Evolutionary conservation across 2,888 invertebrate genomes (phyloP), one percentile per base, ranked within the genome.

Genomic region (Eupithecia inturbata): DNA sequence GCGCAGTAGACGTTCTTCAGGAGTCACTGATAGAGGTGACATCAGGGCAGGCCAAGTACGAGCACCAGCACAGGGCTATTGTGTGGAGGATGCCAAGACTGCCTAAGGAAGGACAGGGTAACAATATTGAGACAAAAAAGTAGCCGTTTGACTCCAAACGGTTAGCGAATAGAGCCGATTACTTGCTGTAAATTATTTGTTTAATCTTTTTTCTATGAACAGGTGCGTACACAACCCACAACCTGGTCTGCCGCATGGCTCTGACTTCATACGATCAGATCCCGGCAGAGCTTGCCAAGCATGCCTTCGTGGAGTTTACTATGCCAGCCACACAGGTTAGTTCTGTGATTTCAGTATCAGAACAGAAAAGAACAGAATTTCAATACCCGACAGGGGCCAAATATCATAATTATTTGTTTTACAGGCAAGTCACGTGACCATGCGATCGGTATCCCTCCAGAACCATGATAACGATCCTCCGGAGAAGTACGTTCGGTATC

Each of bases 81-180:
- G 99, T 99, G 41, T 99, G 99, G 99, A 96, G 99, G 82, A 99
- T 99, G 95, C 97, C 99, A 12, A 95, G 99, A 70, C 95, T 99
- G 84, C 99, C 99, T 72, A 99, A 99, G 92, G 99, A 99, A 93
- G 99, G 99, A 80, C 99, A 99, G 96, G 99, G 99, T 98, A 45
- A n/a, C n/a, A n/a, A n/a, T n/a, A n/a, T n/a, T n/a, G n/a, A n/a
- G n/a, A n/a, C n/a, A n/a, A n/a, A n/a, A n/a, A n/a, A n/a, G n/a
- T n/a, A n/a, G n/a, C n/a, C n/a, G n/a, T n/a, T n/a, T n/a, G n/a
- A n/a, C n/a, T n/a, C n/a, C n/a, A n/a, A n/a, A n/a, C n/a, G n/a
- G n/a, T n/a, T n/a, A n/a, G n/a, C n/a, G n/a, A n/a, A n/a, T n/a
- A n/a, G n/a, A n/a, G n/a, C n/a, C n/a, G n/a, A n/a, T n/a, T n/a